Percentiles rank a stretch among this genome's conserved stretches.
Evolutionary conservation across 2,113 vertebrate genomes (phyloP).

Genomic region (Myotis davidii): DNA sequence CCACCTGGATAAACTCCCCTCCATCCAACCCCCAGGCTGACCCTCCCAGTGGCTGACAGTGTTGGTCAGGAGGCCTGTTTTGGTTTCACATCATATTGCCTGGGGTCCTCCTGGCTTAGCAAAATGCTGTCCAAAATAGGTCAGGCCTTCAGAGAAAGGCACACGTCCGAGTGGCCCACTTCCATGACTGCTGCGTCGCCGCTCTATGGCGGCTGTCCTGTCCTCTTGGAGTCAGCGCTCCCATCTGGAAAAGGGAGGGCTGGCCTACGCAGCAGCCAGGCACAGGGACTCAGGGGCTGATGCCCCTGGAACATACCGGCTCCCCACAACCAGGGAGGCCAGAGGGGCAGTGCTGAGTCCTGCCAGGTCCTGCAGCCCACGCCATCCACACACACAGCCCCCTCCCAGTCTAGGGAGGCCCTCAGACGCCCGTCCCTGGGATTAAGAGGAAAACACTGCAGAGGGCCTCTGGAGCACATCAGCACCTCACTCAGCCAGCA

Average conservation of each 20-base stretch:
- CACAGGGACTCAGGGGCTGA: accelerated
- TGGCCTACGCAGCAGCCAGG: background rate
- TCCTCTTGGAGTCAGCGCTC: background rate
- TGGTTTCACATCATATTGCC: background rate
- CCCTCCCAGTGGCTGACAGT: background rate
- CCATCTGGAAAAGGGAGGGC: background rate
- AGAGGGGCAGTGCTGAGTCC: background rate
- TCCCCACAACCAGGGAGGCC: background rate
- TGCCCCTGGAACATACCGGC: background rate
- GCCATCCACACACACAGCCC: too few species aligned
- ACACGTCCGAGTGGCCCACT: background rate
- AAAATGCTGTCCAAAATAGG: background rate
- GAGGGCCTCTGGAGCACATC: too few species aligned
- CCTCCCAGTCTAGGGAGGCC: background rate
- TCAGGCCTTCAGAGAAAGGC: conserved; percentile 42
- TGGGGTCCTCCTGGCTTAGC: background rate
- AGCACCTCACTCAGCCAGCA: background rate
- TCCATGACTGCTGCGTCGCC: background rate
- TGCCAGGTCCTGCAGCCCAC: background rate
- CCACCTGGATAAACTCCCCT: background rate
- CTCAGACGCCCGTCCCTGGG: accelerated
- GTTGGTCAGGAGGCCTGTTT: background rate
- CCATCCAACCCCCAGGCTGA: background rate
- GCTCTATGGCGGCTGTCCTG: background rate
- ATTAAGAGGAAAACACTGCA: background rate